Percentiles rank a stretch among this genome's conserved stretches.
Evolutionary conservation across 2,797 vertebrate species (phyloP).

Genomic region (Triplophysa yarkandensis): DNA sequence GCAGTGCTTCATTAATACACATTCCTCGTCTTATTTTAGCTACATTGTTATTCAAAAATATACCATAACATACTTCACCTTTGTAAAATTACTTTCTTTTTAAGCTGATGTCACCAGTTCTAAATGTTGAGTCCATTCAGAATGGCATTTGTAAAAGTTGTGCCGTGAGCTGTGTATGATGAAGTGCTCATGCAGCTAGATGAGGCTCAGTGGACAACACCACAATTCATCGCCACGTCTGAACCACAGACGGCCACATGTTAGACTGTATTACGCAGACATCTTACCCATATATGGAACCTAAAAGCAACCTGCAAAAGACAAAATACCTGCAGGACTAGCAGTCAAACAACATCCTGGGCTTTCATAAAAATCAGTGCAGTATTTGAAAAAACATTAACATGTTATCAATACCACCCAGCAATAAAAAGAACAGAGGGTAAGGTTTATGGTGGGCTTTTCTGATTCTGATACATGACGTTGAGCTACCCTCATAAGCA

Average conservation of each 20-base stretch:
- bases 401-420: conserved; percentile 23
- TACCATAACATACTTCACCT: background rate
- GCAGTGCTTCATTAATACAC: background rate
- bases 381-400: conserved; percentile 40
- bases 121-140: background rate
- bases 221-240: conserved; percentile 41
- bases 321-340: conserved; percentile 22
- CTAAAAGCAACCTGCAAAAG: conserved; percentile 23
- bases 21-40: conserved; percentile 9
- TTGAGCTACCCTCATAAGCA: conserved; percentile 33
- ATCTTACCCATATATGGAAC: conserved; percentile 23
- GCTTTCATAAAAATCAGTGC: conserved; percentile 17
- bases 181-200: conserved; percentile 36
- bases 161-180: conserved; percentile 32
- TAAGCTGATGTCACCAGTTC: background rate
- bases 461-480: conserved; percentile 45
- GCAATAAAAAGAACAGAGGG: conserved; percentile 6
- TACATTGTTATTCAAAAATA: conserved; percentile 11
- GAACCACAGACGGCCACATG: conserved; percentile 1
- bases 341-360: conserved; percentile 9
- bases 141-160: conserved; percentile 15
- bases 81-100: background rate
- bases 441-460: conserved; percentile 24
- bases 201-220: conserved; percentile 8
- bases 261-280: conserved; percentile 2